Base-by-base conservation (phyloP, 2,888 invertebrate species). In the Macaria liturata region DNA sequence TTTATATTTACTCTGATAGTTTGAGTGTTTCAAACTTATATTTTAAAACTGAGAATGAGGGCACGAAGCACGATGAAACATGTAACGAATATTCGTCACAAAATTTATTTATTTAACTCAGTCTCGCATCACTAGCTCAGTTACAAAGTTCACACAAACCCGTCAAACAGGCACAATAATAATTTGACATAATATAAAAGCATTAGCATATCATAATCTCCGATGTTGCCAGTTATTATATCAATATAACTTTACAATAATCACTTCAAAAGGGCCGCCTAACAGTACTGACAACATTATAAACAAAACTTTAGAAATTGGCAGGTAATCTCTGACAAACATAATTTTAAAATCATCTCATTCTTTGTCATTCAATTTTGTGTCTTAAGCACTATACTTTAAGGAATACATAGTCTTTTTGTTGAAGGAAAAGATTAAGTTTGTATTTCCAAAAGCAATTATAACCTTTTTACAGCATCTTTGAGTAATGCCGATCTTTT, bases 391-490 rank as follows among this genome's bases (percentile, higher is more conserved):
- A 0, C 3, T 7, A 0, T 0, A 0, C 0, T 32, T 57, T 66
- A 55, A 51, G 57, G 9, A 6, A 6, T 3, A 32, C 20, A 31
- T 32, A 4, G 9, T 20, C 9, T 54, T 3, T 0, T 4, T 44
- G 46, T 47, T 31, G 34, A 4, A 37, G 43, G 46, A 20, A 20
- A 20, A 20, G 3, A 48, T 8, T 50, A 39, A 43, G 40, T 49
- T 57, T 52, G 64, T 57, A 46, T 20, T 59, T 51, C 59, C 68
- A 64, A 78, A 75, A 75, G 75, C 75, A 60, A 83, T 86, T 76
- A 84, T 80, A 77, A 78, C 71, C 70, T 76, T 76, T 85, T 83
- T 80, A 86, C 78, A 78, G 72, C 73, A 56, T 53, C 76, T 84
- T 84, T 84, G 81, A 77, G 67, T 48, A 49, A 52, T 32, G 75